Evolutionary conservation across 2,888 invertebrate species (phyloP).

Genomic region (Holacanthella duospinosa): DNA sequence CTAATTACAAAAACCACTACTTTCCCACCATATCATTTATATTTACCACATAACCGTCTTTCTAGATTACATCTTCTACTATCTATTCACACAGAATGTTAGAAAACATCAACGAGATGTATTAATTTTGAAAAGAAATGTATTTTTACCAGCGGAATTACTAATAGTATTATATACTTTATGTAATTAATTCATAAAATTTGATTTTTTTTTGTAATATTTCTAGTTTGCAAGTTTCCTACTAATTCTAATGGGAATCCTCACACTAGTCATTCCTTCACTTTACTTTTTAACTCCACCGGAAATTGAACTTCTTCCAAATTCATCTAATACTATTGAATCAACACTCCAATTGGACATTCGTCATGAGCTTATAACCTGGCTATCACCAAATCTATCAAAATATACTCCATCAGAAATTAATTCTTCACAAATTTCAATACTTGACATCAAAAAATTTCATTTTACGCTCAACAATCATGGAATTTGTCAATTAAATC

Average conservation of each 20-base stretch:
- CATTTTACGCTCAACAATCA: conserved; percentile 31
- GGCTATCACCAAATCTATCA: background rate
- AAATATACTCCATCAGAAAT: background rate
- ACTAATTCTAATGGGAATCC: background rate
- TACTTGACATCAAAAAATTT: conserved; percentile 27
- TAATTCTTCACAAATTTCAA: too few species aligned
- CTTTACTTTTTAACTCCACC: background rate
- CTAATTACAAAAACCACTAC: too few species aligned
- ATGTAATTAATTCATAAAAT: background rate
- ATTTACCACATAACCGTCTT: too few species aligned
- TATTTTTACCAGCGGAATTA: too few species aligned
- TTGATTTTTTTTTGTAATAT: background rate
- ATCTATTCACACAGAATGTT: too few species aligned
- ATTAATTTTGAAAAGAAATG: too few species aligned
- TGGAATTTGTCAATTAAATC: conserved; percentile 18
- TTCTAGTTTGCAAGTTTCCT: background rate
- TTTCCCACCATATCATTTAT: too few species aligned
- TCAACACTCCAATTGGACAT: background rate
- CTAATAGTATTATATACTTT: too few species aligned
- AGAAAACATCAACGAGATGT: too few species aligned
- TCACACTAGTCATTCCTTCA: conserved; percentile 1
- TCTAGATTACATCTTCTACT: too few species aligned
- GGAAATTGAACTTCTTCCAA: background rate
- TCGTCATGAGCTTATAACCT: background rate
- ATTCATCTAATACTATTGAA: background rate